These are phyloP conservation scores for Caenorhabditis latens DNA, from an alignment of 1,140 invertebrate genomes.

Conservation along the genomic window DNA sequence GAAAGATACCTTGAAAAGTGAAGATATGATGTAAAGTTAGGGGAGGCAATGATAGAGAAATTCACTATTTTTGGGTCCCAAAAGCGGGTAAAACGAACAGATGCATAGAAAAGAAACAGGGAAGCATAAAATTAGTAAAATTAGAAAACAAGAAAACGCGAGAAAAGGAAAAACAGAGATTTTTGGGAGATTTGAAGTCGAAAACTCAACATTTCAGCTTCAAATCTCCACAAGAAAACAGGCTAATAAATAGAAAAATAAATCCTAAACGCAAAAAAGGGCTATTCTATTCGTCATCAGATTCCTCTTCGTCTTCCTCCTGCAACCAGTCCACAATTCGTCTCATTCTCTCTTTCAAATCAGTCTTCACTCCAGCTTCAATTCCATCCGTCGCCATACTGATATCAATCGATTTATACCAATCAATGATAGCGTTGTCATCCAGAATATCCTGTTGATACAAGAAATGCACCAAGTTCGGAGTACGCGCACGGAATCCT, in stretches of 20 bases:
- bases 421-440: constrained; percentile 27
- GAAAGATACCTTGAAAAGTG: no score
- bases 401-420: background rate
- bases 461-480: constrained; percentile 12
- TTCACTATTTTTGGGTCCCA: no score
- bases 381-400: background rate
- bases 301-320: constrained; percentile 7
- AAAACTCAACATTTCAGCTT: no score
- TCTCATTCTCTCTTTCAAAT: constrained; percentile 35
- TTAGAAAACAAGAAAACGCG: background rate
- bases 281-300: background rate
- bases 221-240: no score
- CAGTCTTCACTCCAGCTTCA: background rate
- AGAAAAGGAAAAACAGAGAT: background rate
- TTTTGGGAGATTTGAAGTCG: background rate
- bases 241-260: background rate
- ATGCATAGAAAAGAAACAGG: background rate
- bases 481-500: background rate
- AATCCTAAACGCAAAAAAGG: background rate
- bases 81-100: background rate
- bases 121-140: background rate
- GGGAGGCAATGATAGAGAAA: no score
- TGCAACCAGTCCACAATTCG: constrained; percentile 50
- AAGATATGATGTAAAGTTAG: no score
- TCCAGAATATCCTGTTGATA: background rate